These are phyloP conservation scores for Brachystomella parvula DNA, from an alignment of 1,140 invertebrate species.

Conservation along the genomic window DNA sequence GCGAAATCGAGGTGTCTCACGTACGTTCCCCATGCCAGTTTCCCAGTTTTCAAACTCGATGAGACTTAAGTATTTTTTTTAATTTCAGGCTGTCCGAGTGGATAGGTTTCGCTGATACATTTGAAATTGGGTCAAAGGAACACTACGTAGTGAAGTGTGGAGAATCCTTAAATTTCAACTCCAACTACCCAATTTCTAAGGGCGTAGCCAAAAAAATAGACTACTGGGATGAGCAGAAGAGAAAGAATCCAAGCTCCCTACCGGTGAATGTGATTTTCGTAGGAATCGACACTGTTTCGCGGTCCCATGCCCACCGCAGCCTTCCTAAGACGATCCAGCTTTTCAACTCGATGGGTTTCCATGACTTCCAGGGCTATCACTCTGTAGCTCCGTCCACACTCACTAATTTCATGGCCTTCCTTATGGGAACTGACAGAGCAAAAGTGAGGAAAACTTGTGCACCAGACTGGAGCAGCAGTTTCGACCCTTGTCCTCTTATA, in stretches of 20 bases:
- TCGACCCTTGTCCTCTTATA: slow-evolving; percentile 42
- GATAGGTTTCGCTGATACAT: no score
- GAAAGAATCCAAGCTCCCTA: background rate
- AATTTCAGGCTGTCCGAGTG: no score
- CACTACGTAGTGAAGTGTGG: background rate
- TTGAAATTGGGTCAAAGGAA: no score
- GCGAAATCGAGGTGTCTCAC: no score
- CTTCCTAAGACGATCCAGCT: background rate
- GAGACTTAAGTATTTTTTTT: no score
- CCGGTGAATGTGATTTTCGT: background rate
- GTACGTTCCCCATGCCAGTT: no score
- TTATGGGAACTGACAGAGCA: background rate
- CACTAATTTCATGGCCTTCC: slow-evolving; percentile 7
- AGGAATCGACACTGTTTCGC: background rate
- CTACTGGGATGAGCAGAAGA: background rate
- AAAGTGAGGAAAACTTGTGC: background rate
- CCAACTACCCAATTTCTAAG: background rate
- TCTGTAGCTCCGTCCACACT: slow-evolving; percentile 12
- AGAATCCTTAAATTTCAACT: background rate
- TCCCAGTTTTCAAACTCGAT: no score
- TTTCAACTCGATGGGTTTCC: background rate
- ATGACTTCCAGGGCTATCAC: slow-evolving; percentile 14
- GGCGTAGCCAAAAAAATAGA: slow-evolving; percentile 1
- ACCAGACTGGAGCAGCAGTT: slow-evolving; percentile 11
- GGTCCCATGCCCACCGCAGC: background rate